Conservation (phyloP, 2,888 invertebrate species). For the Drosophila setosimentum region DNA sequence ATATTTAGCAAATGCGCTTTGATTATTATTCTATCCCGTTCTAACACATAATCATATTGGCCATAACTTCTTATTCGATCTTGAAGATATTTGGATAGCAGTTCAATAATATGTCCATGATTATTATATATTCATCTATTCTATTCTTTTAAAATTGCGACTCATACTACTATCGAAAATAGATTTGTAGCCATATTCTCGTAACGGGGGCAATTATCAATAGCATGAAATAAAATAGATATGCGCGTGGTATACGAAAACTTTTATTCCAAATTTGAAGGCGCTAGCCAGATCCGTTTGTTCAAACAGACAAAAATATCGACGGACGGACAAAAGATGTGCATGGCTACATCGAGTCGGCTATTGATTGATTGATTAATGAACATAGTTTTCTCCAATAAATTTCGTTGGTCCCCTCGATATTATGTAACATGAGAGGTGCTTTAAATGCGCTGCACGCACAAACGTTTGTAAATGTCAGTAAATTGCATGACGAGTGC, state of each 20-base stretch:
- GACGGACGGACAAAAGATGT: no score
- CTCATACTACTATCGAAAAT: not conserved
- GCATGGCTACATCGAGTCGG: not conserved
- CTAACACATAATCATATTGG: not conserved
- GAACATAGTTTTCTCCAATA: not conserved
- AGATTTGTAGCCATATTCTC: no score
- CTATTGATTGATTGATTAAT: not conserved
- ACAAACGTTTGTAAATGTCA: conserved; percentile 53
- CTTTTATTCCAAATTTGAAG: not conserved
- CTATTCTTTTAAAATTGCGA: not conserved
- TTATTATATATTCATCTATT: not conserved
- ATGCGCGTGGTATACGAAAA: not conserved
- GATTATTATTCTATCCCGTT: no score
- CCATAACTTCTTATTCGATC: not conserved
- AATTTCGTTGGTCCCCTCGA: conserved; percentile 5
- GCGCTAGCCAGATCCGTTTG: not conserved
- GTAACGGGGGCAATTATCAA: no score
- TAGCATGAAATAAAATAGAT: no score
- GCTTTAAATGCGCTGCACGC: conserved; percentile 52
- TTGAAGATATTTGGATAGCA: not conserved
- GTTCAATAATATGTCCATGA: not conserved
- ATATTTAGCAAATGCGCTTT: not conserved
- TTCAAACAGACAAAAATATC: not conserved
- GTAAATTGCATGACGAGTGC: conserved; percentile 47
- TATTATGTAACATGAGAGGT: conserved; percentile 44